Evolutionary conservation across 2,113 vertebrate species (phyloP), one percentile per base, ranked within the genome.

Genomic region (Sinocyclocheilus anshuiensis): DNA sequence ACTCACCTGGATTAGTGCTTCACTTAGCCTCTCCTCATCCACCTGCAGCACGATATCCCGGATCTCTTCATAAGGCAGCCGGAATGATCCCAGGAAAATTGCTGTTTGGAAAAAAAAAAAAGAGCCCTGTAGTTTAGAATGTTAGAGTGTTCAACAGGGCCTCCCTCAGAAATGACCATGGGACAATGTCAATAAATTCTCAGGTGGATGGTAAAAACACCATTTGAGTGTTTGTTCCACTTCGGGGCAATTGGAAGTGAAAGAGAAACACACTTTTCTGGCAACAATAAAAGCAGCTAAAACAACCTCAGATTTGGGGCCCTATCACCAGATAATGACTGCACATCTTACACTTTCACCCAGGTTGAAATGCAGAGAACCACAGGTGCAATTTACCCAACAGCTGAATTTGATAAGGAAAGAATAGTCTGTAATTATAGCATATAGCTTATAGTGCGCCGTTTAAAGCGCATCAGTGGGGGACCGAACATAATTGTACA

Each of bases 1-100:
- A 90, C 93, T 92, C 96, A 99, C 98, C 96, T 99, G 98, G 94
- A 99, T 97, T 93, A 99, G 94, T 76, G 98, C 95, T 90, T 99
- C 98, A 89, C 93, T 98, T 91, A 99, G 94, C 89, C 97, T 93
- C 72, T 96, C 94, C 93, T 99, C 98, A 92, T 99, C 96, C 86
- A 98, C 96, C 88, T 98, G 94, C 91, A 99, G 93, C 93, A 99
- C 96, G 4, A 96, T 96, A 92, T 96, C 96, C 92, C 96, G 97
- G 90, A 99, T 99, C 93, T 99, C 98, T 93, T 98, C 96, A 83
- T 99, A 99, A 93, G 97, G 95, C 96, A 99, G 96, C 86, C 98
- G 97, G 92, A 98, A 98, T 81, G 98, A 99, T 90, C 98, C 97
- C 90, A 99, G 92, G 93, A 99, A 99, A 94, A 99, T 99, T 88